A percentile compares a stretch with the other conserved stretches of the same genome.
Evolutionary conservation across 2,888 invertebrate genomes (phyloP).

Genomic region (Drosophila anceps): DNA sequence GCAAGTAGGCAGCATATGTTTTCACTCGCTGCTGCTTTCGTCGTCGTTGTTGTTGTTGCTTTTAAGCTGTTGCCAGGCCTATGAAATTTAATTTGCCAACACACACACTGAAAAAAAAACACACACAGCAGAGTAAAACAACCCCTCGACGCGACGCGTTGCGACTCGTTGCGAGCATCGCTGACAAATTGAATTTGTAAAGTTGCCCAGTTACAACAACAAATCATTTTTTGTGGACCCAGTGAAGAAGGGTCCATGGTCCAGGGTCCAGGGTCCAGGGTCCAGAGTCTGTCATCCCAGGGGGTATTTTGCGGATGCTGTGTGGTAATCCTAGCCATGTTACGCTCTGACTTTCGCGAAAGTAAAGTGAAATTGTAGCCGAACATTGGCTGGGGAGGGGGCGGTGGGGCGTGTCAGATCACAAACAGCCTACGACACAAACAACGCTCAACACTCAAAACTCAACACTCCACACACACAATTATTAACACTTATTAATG

Average conservation of each 20-base stretch:
- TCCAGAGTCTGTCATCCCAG: conserved; percentile 20
- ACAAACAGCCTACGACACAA: conserved; percentile 49
- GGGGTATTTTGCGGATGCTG: conserved; percentile 37
- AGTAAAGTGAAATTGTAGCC: conserved; percentile 75
- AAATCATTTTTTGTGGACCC: conserved; percentile 62
- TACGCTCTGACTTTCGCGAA: conserved; percentile 70
- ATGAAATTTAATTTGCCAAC: conserved; percentile 66
- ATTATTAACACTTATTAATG: conserved; percentile 83
- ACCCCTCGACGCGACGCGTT: conserved; percentile 30
- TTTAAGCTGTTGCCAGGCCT: conserved; percentile 64
- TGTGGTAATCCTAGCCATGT: conserved; percentile 68
- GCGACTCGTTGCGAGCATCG: conserved; percentile 47
- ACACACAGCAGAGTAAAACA: conserved; percentile 4
- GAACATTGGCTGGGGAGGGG: conserved; percentile 6
- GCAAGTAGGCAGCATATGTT: conserved; percentile 65
- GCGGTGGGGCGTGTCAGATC: conserved; percentile 44
- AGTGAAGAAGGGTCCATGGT: conserved; percentile 12
- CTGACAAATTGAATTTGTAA: conserved; percentile 80
- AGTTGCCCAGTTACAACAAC: conserved; percentile 69
- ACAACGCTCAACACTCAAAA: conserved; percentile 4
- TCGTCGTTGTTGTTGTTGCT: conserved; percentile 17
- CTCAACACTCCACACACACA: conserved; percentile 40
- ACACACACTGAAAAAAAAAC: conserved; percentile 3
- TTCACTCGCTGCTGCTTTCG: conserved; percentile 7
- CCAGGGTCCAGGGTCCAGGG: neutral